Conservation (phyloP, 2,797 vertebrate genomes). For the Hylomyscus alleni region DNA sequence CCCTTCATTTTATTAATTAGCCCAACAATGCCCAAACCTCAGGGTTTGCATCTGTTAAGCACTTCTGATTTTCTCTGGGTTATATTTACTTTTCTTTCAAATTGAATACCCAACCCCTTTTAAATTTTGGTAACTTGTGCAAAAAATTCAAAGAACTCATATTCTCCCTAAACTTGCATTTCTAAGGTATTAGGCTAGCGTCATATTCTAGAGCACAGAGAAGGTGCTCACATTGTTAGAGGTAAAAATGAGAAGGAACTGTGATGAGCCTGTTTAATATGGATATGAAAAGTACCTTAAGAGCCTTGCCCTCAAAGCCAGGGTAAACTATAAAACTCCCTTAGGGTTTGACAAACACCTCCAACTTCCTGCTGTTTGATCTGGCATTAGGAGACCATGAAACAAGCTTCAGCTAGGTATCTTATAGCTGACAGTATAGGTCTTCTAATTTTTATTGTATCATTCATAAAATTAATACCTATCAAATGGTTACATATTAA, state of each 20-base stretch:
- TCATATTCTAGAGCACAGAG: background rate
- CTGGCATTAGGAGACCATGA: background rate
- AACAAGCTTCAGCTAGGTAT: background rate
- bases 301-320: background rate
- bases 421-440: background rate
- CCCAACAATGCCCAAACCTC: background rate
- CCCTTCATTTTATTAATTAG: background rate
- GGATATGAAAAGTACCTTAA: background rate
- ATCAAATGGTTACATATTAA: background rate
- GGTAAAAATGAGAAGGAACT: background rate
- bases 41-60: background rate
- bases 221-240: background rate
- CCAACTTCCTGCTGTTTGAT: background rate
- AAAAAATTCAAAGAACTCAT: background rate
- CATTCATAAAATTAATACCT: slow-evolving; percentile 12
- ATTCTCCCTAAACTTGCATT: background rate
- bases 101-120: background rate
- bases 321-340: background rate
- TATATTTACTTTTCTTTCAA: slow-evolving; percentile 4
- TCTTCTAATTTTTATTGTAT: background rate
- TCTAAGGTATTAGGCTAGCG: background rate
- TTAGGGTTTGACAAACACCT: background rate
- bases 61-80: background rate
- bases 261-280: background rate
- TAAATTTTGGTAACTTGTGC: background rate